phyloP scores from a whole-genome alignment of 2,888 invertebrate genomes.

The Apamea anceps region DNA sequence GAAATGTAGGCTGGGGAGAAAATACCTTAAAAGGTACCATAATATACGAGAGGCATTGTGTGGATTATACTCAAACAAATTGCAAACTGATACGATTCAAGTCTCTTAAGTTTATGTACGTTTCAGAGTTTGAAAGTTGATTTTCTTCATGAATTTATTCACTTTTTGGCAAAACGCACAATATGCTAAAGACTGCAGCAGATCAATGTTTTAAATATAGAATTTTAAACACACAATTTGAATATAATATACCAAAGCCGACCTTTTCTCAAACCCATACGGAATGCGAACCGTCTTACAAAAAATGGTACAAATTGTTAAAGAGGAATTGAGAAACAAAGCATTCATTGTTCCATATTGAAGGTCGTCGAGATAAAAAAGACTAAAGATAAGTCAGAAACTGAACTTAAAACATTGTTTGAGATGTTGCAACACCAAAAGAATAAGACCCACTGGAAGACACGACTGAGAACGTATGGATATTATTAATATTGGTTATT shows the following conservation, averaged over 20 bases:
- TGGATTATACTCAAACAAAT: conserved; percentile 49
- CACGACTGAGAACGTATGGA: conserved; percentile 41
- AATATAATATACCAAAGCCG: not conserved
- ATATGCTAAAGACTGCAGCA: not conserved
- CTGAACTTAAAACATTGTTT: conserved; percentile 49
- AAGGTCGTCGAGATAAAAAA: conserved; percentile 73
- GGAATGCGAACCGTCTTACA: not conserved
- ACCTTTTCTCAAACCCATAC: not conserved
- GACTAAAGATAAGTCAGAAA: conserved; percentile 59
- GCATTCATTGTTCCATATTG: conserved; percentile 69
- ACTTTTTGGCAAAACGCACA: not conserved
- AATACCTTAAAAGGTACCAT: conserved; percentile 56
- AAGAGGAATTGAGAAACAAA: conserved; percentile 63
- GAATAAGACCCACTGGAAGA: conserved; percentile 36
- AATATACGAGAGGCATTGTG: conserved; percentile 54
- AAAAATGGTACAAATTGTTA: conserved; percentile 47
- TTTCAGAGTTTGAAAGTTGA: conserved; percentile 14
- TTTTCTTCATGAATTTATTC: conserved; percentile 1
- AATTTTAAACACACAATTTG: conserved; percentile 4
- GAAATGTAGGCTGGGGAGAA: conserved; percentile 65
- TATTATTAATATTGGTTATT: conserved; percentile 58
- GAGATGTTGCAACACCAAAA: conserved; percentile 54
- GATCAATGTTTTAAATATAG: not conserved
- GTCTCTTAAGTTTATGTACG: conserved; percentile 1
- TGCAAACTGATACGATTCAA: conserved; percentile 27